A percentile compares a stretch with the other conserved stretches of the same genome.
Conservation (phyloP, 35 echinoderm and acorn worm genomes). For the Amphiura filiformis region DNA sequence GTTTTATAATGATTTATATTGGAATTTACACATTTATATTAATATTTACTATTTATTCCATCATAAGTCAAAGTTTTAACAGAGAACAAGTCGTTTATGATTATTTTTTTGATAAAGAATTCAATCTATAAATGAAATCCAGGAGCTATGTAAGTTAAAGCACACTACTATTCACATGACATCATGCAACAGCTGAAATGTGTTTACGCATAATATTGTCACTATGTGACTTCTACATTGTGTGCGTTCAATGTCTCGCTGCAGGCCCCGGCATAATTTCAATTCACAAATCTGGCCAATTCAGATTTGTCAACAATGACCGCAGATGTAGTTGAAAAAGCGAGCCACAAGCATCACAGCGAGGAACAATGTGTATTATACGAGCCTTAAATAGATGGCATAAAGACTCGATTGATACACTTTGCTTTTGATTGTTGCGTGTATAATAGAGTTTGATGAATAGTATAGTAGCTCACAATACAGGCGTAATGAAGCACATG, state of each 20-base stretch:
- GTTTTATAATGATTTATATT: no score
- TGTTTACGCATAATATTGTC: conserved; percentile 12
- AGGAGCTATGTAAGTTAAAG: no score
- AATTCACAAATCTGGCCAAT: conserved; percentile 14
- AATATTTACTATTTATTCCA: no score
- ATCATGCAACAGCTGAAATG: background rate
- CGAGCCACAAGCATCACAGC: background rate
- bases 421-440: background rate
- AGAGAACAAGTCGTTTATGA: no score
- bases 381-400: background rate
- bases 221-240: background rate
- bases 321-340: background rate
- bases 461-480: background rate
- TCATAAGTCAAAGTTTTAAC: no score
- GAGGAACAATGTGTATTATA: background rate
- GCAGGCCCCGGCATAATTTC: background rate
- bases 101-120: no score
- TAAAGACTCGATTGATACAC: background rate
- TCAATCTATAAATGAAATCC: no score
- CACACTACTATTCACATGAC: no score
- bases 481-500: background rate
- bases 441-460: background rate
- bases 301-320: background rate
- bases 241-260: background rate
- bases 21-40: no score